phyloP scores from a whole-genome alignment of 1,140 invertebrate genomes.

The Nasonia longicornis region DNA sequence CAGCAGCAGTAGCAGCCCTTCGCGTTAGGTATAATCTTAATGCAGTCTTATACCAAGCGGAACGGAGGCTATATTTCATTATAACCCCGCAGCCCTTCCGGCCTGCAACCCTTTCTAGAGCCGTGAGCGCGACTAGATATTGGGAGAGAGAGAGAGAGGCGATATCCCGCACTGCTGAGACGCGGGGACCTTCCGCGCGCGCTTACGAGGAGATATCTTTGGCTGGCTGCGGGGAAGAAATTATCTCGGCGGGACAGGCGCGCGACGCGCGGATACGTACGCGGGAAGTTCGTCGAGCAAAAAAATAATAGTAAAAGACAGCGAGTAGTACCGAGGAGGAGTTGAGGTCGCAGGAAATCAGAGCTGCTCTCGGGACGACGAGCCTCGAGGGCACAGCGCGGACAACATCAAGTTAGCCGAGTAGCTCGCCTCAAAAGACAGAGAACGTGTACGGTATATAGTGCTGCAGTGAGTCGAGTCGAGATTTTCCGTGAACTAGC shows the following conservation, averaged over 20 bases:
- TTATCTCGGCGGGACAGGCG: conserved; percentile 40
- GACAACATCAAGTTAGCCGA: not conserved
- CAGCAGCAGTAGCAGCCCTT: conserved; percentile 29
- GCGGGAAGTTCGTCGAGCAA: not conserved
- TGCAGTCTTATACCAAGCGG: conserved; percentile 69
- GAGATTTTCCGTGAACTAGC: not conserved
- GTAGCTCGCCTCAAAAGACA: not conserved
- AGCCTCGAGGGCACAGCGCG: not conserved
- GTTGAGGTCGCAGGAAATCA: not conserved
- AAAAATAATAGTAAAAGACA: not conserved
- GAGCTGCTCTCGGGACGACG: not conserved
- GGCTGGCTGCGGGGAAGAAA: conserved; percentile 25
- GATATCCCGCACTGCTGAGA: not conserved
- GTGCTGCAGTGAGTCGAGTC: not conserved
- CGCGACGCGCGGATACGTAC: too few relatives aligned
- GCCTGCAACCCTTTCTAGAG: conserved; percentile 64
- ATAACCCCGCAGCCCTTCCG: conserved; percentile 67
- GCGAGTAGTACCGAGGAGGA: not conserved
- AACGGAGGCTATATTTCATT: conserved; percentile 69
- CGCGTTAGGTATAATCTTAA: conserved; percentile 69
- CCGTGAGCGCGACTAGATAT: conserved; percentile 51
- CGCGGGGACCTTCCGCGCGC: conserved; percentile 16
- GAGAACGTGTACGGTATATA: not conserved
- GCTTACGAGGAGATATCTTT: not conserved
- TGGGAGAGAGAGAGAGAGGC: conserved; percentile 42